phyloP scores from a whole-genome alignment of 2,113 vertebrate genomes.

The Rhabdornis inornatus region DNA sequence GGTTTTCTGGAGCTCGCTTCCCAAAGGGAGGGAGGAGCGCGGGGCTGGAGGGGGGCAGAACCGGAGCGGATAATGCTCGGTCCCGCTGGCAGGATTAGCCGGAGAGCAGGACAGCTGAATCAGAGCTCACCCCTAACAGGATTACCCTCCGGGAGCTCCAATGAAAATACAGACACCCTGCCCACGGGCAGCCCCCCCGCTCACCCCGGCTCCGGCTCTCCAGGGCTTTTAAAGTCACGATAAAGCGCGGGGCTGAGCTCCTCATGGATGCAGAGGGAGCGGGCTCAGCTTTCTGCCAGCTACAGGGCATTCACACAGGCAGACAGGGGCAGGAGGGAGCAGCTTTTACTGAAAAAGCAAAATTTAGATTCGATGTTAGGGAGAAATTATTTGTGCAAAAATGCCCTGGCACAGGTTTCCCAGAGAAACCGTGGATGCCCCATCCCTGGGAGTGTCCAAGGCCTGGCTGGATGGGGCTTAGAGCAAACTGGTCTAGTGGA shows the following conservation, averaged over 20 bases:
- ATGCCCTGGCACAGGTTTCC: background rate
- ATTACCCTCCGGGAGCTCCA: conserved; percentile 30
- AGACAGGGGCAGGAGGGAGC: no score
- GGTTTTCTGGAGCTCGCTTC: background rate
- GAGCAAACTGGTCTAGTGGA: background rate
- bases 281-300: background rate
- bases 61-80: background rate
- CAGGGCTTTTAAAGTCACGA: rapidly evolving
- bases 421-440: background rate
- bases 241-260: background rate
- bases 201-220: background rate
- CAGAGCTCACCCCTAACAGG: conserved; percentile 40
- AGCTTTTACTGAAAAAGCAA: background rate
- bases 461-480: rapidly evolving
- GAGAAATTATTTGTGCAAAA: background rate
- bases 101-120: conserved; percentile 1
- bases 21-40: background rate
- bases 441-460: background rate
- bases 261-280: rapidly evolving
- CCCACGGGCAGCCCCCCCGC: background rate
- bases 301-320: background rate
- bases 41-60: background rate
- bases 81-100: conserved; percentile 52
- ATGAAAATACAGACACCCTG: conserved; percentile 18
- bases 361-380: background rate